These are phyloP conservation scores for Drosophila paramelanica DNA, from an alignment of 2,888 invertebrate species.

Conservation along the genomic window DNA sequence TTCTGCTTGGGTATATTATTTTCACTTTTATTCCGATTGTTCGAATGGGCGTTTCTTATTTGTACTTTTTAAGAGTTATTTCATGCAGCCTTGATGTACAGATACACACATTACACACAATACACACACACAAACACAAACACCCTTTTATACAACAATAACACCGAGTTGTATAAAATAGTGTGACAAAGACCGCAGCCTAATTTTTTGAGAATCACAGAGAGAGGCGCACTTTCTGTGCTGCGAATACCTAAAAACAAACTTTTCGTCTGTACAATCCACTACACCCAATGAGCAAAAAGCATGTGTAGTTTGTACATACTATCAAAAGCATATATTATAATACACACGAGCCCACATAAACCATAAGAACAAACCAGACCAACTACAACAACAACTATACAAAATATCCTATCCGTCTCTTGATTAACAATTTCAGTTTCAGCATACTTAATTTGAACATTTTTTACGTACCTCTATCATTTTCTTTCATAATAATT, in stretches of 20 bases:
- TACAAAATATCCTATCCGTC: conserved; percentile 33
- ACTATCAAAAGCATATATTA: conserved; percentile 17
- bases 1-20: too few species aligned
- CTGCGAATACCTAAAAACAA: conserved; percentile 3
- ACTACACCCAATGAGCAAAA: conserved; percentile 19
- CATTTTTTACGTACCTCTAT: conserved; percentile 58
- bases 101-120: conserved; percentile 24
- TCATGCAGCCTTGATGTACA: conserved; percentile 25
- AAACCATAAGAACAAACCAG: neutral
- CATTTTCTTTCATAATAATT: conserved; percentile 74
- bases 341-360: conserved; percentile 17
- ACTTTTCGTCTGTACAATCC: conserved; percentile 31
- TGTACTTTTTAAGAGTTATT: conserved; percentile 13
- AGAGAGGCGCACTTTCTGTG: conserved; percentile 15
- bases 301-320: conserved; percentile 47
- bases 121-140: conserved; percentile 10
- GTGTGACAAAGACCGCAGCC: conserved; percentile 16
- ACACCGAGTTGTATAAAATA: conserved; percentile 5
- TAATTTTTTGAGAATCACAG: conserved; percentile 24
- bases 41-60: neutral
- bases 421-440: conserved; percentile 59
- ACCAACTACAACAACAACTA: neutral
- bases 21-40: too few species aligned
- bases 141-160: conserved; percentile 19
- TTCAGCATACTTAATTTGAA: conserved; percentile 56